Evolutionary conservation across 2,113 vertebrate genomes (phyloP).

Genomic region (Scomber japonicus): DNA sequence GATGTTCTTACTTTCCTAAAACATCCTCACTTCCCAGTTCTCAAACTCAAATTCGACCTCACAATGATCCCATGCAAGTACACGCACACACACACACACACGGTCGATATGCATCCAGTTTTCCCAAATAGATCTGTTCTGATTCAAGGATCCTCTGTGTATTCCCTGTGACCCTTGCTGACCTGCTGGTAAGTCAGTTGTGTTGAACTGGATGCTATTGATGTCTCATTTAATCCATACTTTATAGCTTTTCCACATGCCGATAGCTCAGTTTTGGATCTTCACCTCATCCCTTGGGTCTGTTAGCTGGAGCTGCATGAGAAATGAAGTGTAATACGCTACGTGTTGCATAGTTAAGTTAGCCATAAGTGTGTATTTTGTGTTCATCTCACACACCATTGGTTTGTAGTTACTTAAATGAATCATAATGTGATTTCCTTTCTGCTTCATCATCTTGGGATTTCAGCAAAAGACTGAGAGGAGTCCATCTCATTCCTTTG

Average conservation of each 20-base stretch:
- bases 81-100: no score
- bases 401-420: constrained; percentile 8
- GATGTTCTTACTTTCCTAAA: no score
- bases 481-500: neutral
- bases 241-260: constrained; percentile 40
- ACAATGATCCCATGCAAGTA: no score
- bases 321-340: neutral
- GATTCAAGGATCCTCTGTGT: neutral
- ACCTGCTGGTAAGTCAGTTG: constrained; percentile 5
- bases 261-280: constrained; percentile 16
- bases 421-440: neutral
- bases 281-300: neutral
- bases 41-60: no score
- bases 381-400: neutral
- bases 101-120: neutral
- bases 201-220: constrained; percentile 11
- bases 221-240: constrained; percentile 51
- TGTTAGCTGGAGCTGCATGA: neutral
- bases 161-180: constrained; percentile 23
- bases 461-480: constrained; percentile 10
- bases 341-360: neutral
- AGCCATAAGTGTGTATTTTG: neutral
- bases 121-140: neutral
- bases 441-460: neutral
- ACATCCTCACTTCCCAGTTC: no score